phyloP scores from a whole-genome alignment of 2,888 invertebrate genomes.

The Gymnocheta viridis region DNA sequence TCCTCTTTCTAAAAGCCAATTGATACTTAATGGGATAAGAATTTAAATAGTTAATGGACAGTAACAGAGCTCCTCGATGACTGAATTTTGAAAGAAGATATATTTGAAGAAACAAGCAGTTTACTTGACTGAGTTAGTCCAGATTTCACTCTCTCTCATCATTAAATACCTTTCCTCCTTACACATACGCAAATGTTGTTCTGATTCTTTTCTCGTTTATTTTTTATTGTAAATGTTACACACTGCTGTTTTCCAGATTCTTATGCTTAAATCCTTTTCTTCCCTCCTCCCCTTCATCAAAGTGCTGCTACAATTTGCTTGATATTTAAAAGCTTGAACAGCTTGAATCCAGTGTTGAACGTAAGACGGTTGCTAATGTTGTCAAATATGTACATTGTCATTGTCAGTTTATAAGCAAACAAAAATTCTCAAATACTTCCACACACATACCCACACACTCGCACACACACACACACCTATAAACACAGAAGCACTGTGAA shows the following conservation, averaged over 20 bases:
- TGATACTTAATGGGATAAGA: no score
- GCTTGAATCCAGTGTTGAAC: constrained; percentile 7
- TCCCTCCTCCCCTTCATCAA: not conserved
- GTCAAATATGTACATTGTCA: constrained; percentile 59
- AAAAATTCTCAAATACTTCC: not conserved
- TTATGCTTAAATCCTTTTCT: not conserved
- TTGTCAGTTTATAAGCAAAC: constrained; percentile 57
- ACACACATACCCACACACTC: not conserved
- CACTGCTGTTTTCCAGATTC: not conserved
- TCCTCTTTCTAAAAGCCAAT: no score
- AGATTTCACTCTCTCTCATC: no score
- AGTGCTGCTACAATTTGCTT: not conserved
- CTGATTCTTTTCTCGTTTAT: not conserved
- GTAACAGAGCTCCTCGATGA: no score
- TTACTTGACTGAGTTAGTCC: no score
- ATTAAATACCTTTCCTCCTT: not conserved
- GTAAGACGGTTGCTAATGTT: constrained; percentile 36
- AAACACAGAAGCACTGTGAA: not conserved
- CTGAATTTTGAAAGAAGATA: no score
- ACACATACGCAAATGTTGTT: not conserved
- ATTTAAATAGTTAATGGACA: no score
- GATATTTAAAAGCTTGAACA: constrained; percentile 16
- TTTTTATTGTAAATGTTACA: not conserved
- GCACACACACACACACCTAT: not conserved
- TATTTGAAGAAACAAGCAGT: no score